Evolutionary conservation across 2,797 vertebrate species (phyloP).

Genomic region (Hypotaenidia philippensis): DNA sequence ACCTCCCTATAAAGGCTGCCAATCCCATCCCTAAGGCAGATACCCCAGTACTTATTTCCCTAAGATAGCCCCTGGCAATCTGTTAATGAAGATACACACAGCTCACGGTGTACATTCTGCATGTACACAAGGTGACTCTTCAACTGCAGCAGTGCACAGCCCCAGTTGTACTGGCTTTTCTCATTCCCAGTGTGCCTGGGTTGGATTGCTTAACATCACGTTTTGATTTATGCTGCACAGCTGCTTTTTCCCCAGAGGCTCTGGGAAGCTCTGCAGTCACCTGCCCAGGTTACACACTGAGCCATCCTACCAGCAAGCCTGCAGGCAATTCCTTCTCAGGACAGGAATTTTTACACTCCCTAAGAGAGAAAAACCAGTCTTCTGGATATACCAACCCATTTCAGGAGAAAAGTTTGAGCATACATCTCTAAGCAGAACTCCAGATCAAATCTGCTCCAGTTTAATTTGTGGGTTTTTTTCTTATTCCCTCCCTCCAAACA

Average conservation of each 20-base stretch:
- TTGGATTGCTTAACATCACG: neutral
- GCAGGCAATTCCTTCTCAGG: neutral
- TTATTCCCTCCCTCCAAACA: neutral
- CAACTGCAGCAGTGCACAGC: fast-evolving
- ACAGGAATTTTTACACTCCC: neutral
- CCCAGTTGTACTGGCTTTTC: fast-evolving
- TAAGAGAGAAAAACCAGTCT: neutral
- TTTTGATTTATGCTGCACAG: neutral
- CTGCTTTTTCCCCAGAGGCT: neutral
- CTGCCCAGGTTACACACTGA: neutral
- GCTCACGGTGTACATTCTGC: neutral
- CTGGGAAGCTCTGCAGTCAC: neutral
- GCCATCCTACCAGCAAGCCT: neutral
- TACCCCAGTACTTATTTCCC: fast-evolving
- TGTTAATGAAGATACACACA: fast-evolving
- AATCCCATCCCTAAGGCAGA: neutral
- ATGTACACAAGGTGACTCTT: neutral
- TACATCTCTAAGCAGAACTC: neutral
- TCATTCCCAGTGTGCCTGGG: neutral
- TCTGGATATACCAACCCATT: neutral
- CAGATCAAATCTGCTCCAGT: neutral
- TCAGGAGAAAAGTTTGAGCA: neutral
- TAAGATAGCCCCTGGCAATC: neutral
- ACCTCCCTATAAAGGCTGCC: neutral
- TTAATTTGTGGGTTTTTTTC: neutral